Evolutionary conservation across 2,113 vertebrate species (phyloP).

Genomic region (Crypturellus undulatus): DNA sequence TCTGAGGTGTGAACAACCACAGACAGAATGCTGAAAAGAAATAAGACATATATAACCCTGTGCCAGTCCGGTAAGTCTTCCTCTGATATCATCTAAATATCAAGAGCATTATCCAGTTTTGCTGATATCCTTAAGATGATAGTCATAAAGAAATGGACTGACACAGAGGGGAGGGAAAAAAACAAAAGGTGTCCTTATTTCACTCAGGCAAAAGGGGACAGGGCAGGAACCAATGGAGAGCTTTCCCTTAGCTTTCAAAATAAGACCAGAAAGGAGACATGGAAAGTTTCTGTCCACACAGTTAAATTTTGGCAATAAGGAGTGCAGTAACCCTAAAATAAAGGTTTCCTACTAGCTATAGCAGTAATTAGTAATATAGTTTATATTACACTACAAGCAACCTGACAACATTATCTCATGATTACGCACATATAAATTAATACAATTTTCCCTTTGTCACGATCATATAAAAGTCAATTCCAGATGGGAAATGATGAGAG

Average conservation of each 20-base stretch:
- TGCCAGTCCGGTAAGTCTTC: neutral
- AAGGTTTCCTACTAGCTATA: neutral
- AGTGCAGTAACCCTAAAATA: neutral
- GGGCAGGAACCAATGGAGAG: neutral
- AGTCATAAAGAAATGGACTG: neutral
- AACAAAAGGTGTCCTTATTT: neutral
- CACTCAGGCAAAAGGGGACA: neutral
- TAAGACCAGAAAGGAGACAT: neutral
- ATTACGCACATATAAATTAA: neutral
- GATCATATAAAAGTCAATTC: neutral
- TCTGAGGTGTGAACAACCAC: neutral
- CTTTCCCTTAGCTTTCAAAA: neutral
- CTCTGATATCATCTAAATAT: neutral
- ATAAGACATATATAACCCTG: neutral
- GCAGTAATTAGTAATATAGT: neutral
- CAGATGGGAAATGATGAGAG: constrained; percentile 45
- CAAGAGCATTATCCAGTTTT: neutral
- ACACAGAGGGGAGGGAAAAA: neutral
- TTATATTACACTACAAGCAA: neutral
- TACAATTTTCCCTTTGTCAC: neutral
- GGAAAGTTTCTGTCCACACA: constrained; percentile 11
- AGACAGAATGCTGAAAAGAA: neutral
- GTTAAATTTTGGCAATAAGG: neutral
- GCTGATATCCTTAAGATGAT: neutral
- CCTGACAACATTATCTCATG: neutral